Base-by-base conservation (phyloP, 2,113 vertebrate genomes). In the Hepsetus odoe region DNA sequence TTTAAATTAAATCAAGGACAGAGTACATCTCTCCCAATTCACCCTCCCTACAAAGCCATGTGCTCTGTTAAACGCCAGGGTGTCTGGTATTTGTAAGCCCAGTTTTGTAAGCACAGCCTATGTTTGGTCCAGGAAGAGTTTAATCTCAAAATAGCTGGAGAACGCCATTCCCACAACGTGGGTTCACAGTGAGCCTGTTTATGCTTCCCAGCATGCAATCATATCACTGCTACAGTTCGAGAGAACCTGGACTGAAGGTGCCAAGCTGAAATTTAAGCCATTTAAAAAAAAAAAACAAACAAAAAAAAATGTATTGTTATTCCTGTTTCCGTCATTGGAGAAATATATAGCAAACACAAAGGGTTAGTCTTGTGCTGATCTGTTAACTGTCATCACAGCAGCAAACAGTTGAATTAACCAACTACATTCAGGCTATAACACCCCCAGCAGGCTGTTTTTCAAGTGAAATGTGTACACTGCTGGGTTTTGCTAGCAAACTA, bases 71-170 rank as follows among this genome's bases (percentile, higher is more conserved):
- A 12, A 18, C 1, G 46, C 14, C 61, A 33, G 35, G n/a, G 22
- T 12, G 14, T 46, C n/a, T 35, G 35, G 13, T 12, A 64, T 10
- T 51, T 72, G 35, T 28, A 55, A 49, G 46, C 46, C 30, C 42
- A 55, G 18, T 72, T 10, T 51, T 72, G 26, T 38, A 65, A 49
- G 46, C 46, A 51, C 42, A 71, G 16, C 66, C 16, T 53, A 72
- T 14, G 32, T 55, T 33, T 33, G 44, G 38, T 56, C 12, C 13
- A 32, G 28, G 65, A 22, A 55, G 14, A 35, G 22, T 44, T 49
- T 61, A 13, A 62, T 13, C 28, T 51, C 24, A 7, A 51, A 16
- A 35, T n/a, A 67, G 16, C 28, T n/a, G 26, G n/a, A 75, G 18
- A 9, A 55, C 44, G 24, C 9, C 33, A 16, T 61, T 38, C 22